Evolutionary conservation across 2,797 vertebrate genomes (phyloP), one percentile per base, ranked within the genome.

Genomic region (Choloepus didactylus): DNA sequence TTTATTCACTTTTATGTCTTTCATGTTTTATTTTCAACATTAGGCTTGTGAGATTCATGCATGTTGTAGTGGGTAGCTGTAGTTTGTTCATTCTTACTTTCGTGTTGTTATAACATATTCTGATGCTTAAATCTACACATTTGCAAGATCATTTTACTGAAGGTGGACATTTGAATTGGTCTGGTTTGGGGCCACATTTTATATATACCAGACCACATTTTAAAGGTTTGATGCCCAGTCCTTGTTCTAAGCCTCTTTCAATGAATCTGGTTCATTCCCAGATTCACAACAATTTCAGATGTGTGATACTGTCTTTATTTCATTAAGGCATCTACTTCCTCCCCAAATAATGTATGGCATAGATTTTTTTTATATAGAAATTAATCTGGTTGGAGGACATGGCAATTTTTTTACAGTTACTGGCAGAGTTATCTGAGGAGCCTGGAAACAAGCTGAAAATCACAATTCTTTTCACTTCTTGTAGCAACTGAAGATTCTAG

Each of bases 231-330:
- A 75, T 69, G 27, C 16, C 59, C 38, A 25, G 14, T 67, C 25
- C 10, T 19, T 60, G 15, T 12, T 86, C 62, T 82, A 62, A 56
- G 41, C 11, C 6, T 18, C n/a, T 49, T 82, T 66, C 19, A 11
- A 49, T 72, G 38, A 89, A 87, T 54, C 62, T 15, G 21, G 35
- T 46, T 72, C 19, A 27, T 2, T 27, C 77, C 51, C 44, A 62
- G 72, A 83, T 35, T 69, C n/a, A 83, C 23, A 77, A 18, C 6
- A 86, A 60, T 77, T 64, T 46, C 27, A 35, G 25, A 67, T 12
- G 89, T 80, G 12, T 3, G 29, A 59, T 31, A n/a, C 18, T 62
- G 18, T 66, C 79, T 72, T 93, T 77, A 93, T 88, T 93, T 70
- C 31, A 85, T 85, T 72, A 54, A 38, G 60, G 19, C 5, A 80